phyloP scores from a whole-genome alignment of 2,888 invertebrate species.

The Taenaris catops region DNA sequence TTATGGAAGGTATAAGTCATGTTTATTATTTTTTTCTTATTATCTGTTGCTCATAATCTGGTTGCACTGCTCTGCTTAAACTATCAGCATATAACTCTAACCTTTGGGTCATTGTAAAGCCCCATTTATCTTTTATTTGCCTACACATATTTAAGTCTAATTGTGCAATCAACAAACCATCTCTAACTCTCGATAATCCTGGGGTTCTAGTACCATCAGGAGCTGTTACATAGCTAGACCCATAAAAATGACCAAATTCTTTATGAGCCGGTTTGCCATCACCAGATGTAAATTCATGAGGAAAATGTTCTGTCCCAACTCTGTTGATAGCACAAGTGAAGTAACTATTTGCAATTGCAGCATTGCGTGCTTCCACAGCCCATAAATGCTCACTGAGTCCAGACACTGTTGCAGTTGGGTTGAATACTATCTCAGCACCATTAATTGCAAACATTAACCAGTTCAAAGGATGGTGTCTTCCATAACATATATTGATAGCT shows the following conservation, averaged over 20 bases:
- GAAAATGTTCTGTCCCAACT: conserved; percentile 94
- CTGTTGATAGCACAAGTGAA: conserved; percentile 96
- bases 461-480: conserved; percentile 98
- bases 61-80: conserved; percentile 64
- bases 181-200: conserved; percentile 86
- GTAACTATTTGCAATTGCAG: conserved; percentile 97
- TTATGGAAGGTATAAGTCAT: no score
- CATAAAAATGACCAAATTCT: conserved; percentile 98
- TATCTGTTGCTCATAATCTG: conserved; percentile 53
- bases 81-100: conserved; percentile 93
- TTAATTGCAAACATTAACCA: conserved; percentile 99
- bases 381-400: conserved; percentile 94
- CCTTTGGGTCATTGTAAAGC: conserved; percentile 97
- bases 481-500: conserved; percentile 98
- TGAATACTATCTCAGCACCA: conserved; percentile 99
- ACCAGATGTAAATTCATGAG: conserved; percentile 75
- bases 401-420: conserved; percentile 97
- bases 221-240: conserved; percentile 95
- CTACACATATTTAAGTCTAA: conserved; percentile 96
- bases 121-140: conserved; percentile 97
- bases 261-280: conserved; percentile 89
- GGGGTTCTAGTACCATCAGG: conserved; percentile 97
- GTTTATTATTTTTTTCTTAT: conserved; percentile 10
- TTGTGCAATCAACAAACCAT: conserved; percentile 94
- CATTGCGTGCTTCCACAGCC: conserved; percentile 97